Base-by-base conservation (phyloP, 2,888 invertebrate species). In the Catotricha subobsoleta region DNA sequence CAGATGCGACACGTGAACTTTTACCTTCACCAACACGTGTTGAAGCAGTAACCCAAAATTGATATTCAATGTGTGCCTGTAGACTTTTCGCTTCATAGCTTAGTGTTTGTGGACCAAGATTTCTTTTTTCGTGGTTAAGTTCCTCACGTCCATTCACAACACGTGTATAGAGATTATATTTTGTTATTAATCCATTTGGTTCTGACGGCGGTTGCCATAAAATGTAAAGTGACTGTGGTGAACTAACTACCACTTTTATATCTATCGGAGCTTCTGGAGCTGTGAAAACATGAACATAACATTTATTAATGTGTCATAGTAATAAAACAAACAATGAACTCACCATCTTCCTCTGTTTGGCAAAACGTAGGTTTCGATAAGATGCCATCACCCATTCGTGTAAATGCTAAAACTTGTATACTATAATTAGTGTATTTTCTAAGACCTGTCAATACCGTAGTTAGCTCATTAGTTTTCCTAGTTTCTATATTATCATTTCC, bases 351-450 rank as follows among this genome's bases (percentile, higher is more conserved):
- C 50, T 79, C 76, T 2, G 83, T 84, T 51, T 73, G 73, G 52
- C 83, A 80, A 55, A 70, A 79, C 27, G 75, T 67, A 1, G 79
- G 69, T 45, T 68, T 63, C 27, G 80, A 76, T 43, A 74, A 59
- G 5, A 73, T 68, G 2, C 83, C 83, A 54, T 82, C 81, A 1
- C 84, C 84, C 51, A 80, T 74, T 54, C 80, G 69, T 0, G 83
- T 84, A 57, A 71, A 80, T 1, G 83, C 81, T 51, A 81, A 55
- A 9, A 84, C 79, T 62, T 81, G 80, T 45, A 84, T 68, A 54
- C 80, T 82, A 59, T 84, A 84, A 60, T 84, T 86, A 25, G 82
- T 77, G 57, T 70, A 83, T 54, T 77, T 80, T 52, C 76, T 69
- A 45, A 86, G 64, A 3, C 74, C 74, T 1, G 75, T 74, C 21